Base-by-base conservation (phyloP, 2,113 vertebrate species). In the Mola mola region DNA sequence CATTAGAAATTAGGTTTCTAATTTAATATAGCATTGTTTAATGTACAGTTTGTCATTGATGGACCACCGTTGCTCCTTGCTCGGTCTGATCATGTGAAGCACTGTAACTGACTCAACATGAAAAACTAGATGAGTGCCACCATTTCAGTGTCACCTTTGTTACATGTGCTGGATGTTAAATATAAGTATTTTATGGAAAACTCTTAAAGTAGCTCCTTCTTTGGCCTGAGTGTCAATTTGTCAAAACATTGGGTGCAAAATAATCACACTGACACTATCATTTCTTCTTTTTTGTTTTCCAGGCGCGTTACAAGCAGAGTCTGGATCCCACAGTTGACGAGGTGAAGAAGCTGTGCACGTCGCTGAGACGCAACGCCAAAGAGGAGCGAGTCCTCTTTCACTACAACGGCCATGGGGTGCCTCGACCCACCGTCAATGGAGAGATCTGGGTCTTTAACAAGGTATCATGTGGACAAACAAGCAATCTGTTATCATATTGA, bases 371-470 rank as follows among this genome's bases (percentile, higher is more conserved):
- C 2, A 98, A 99, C 0, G 97, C 97, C 85, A 98, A 99, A 84
- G 97, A 98, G 66, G 97, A 98, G 84, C 90, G 97, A 0, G 97
- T 99, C 4, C 94, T 99, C 59, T 98, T 98, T 87, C 97, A 98
- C 90, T 99, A 99, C 91, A 99, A 99, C 0, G 97, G 97, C n/a
- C 97, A 99, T 1, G 97, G 97, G 0, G 97, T 99, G 19, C 97
- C 97, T 22, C 88, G 97, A 61, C 97, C 97, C 12, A 99, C 97
- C 0, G 96, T 98, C 41, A 99, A 99, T 0, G 97, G 97, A 0
- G 97, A 99, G 90, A 97, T 99, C 89, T 99, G 97, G 97, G 97
- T 99, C 80, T 99, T 99, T 86, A 99, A 99, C 58, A 99, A 99
- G 96, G 97, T 98, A 73, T 0, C 17, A 5, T 13, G 13, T 13